These are phyloP conservation scores for Aspidiotus destructor DNA, from an alignment of 2,888 invertebrate species.

Conservation along the genomic window DNA sequence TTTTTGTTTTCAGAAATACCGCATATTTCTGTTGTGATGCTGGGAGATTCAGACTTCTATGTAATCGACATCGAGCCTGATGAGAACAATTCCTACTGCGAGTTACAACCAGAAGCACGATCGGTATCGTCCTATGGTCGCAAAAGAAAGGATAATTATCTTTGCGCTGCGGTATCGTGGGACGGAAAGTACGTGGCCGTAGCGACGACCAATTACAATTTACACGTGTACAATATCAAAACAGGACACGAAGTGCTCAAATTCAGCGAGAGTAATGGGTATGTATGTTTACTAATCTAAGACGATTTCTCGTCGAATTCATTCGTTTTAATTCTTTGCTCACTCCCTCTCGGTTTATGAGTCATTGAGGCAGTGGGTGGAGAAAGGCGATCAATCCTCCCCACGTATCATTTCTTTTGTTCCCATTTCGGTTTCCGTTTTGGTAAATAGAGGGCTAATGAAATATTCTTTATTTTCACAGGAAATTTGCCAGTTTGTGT, in stretches of 20 bases:
- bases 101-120: neutral
- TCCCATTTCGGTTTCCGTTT: too few relatives aligned
- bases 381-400: too few relatives aligned
- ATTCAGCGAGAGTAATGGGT: conserved; percentile 25
- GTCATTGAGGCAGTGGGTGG: too few relatives aligned
- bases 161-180: conserved; percentile 20
- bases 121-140: neutral
- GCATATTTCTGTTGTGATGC: too few relatives aligned
- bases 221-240: conserved; percentile 10
- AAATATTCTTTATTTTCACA: neutral
- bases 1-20: too few relatives aligned
- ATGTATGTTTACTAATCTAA: neutral
- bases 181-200: conserved; percentile 21
- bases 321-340: neutral
- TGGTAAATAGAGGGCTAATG: too few relatives aligned
- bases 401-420: too few relatives aligned
- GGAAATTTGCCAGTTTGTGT: neutral
- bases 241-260: neutral
- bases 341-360: neutral
- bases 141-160: conserved; percentile 8
- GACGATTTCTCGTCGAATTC: neutral
- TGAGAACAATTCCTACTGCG: too few relatives aligned
- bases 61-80: too few relatives aligned
- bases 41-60: too few relatives aligned
- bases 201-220: conserved; percentile 1